Conservation (phyloP, 2,797 vertebrate genomes). For the Eidolon dupreanum region DNA sequence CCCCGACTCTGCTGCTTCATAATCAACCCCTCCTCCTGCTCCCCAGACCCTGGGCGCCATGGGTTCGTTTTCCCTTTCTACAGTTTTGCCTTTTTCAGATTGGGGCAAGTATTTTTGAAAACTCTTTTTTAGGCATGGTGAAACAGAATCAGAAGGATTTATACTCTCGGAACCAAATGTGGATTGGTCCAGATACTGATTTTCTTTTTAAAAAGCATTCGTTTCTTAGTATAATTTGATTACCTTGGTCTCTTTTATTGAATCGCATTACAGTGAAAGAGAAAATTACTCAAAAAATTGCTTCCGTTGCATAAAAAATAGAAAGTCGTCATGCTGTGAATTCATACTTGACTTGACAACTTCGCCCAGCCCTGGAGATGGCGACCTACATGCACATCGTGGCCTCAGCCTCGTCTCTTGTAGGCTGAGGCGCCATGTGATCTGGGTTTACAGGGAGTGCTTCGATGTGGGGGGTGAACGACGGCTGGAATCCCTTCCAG, state of each 20-base stretch:
- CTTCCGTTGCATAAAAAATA: background rate
- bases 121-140: background rate
- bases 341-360: background rate
- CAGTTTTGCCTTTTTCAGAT: background rate
- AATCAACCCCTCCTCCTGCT: background rate
- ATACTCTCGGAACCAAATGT: conserved; percentile 14
- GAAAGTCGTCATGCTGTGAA: background rate
- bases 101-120: background rate
- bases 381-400: no score
- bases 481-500: background rate
- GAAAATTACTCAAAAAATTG: background rate
- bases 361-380: background rate
- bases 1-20: background rate
- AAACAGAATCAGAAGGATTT: conserved; percentile 13
- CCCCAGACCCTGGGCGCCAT: background rate
- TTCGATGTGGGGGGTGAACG: background rate
- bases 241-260: background rate
- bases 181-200: background rate
- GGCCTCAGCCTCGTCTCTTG: background rate
- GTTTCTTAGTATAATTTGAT: conserved; percentile 3
- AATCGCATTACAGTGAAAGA: background rate
- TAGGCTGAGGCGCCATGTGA: background rate
- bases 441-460: background rate
- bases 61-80: background rate
- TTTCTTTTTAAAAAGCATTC: background rate